Percentiles rank a stretch among this genome's conserved stretches.
These are phyloP conservation scores for Dynastes grantii DNA, from an alignment of 2,888 invertebrate genomes.

Conservation along the genomic window DNA sequence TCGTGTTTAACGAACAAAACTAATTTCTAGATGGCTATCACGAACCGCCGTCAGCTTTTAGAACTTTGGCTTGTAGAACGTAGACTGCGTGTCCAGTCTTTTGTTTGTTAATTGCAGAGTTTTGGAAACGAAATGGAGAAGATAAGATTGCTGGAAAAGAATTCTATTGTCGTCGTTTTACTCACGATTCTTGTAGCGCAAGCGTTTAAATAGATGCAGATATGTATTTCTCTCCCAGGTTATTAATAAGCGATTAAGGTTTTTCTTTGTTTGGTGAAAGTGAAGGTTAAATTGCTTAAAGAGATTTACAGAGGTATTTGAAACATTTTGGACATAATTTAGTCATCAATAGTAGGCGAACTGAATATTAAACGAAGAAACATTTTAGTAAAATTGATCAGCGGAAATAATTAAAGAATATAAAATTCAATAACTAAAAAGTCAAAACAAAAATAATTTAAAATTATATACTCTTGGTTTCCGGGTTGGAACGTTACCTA, in stretches of 20 bases:
- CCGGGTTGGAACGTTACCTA: too few relatives aligned
- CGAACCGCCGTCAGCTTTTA: not conserved
- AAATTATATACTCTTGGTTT: too few relatives aligned
- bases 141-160: conserved; percentile 1
- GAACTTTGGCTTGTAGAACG: not conserved
- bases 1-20: conserved; percentile 44
- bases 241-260: not conserved
- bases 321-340: too few relatives aligned
- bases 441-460: too few relatives aligned
- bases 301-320: too few relatives aligned
- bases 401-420: too few relatives aligned
- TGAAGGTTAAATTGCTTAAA: too few relatives aligned
- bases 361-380: too few relatives aligned
- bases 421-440: too few relatives aligned
- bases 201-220: not conserved
- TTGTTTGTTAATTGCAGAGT: conserved; percentile 38
- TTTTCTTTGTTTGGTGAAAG: too few relatives aligned
- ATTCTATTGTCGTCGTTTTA: conserved; percentile 19
- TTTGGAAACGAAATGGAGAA: not conserved
- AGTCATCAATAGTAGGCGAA: too few relatives aligned
- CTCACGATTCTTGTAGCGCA: not conserved
- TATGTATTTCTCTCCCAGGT: not conserved
- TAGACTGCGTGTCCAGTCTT: conserved; percentile 30
- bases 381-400: too few relatives aligned
- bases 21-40: conserved; percentile 41